Conservation (phyloP, 1,140 invertebrate genomes). For the Drosophila tsacasi region DNA sequence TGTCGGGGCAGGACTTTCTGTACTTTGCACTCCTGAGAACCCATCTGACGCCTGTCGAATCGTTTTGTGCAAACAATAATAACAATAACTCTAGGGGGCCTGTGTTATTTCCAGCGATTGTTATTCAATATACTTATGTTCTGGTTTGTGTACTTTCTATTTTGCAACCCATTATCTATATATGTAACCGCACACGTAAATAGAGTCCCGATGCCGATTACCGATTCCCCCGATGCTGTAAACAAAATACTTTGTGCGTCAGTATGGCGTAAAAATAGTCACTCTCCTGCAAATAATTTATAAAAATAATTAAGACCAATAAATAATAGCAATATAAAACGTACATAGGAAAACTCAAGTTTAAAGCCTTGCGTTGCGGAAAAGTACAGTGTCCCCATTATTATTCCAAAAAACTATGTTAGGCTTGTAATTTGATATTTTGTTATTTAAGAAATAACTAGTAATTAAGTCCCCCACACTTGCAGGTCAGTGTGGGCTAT, state of each 20-base stretch:
- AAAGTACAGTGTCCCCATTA: too few relatives aligned
- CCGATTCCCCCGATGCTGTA: not conserved
- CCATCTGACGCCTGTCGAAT: not conserved
- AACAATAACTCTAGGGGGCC: conserved; percentile 1
- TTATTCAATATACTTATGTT: conserved; percentile 30
- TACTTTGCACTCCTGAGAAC: not conserved
- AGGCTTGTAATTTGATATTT: too few relatives aligned
- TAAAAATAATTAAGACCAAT: not conserved
- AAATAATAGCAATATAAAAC: not conserved
- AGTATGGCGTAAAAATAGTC: not conserved
- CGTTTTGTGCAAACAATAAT: conserved; percentile 22
- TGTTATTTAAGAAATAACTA: not conserved
- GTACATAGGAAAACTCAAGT: not conserved
- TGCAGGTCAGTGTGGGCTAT: conserved; percentile 8
- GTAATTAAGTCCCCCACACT: not conserved
- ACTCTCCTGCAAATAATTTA: not conserved
- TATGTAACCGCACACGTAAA: conserved; percentile 19
- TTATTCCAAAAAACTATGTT: not conserved
- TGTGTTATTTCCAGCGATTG: conserved; percentile 11
- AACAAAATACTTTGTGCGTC: conserved; percentile 6
- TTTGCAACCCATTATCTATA: not conserved
- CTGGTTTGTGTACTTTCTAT: not conserved
- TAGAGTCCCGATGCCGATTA: not conserved
- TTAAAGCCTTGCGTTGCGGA: not conserved
- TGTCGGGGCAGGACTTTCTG: not conserved